Base-by-base conservation (phyloP, 1,140 invertebrate genomes). In the Globodera ellingtonae region DNA sequence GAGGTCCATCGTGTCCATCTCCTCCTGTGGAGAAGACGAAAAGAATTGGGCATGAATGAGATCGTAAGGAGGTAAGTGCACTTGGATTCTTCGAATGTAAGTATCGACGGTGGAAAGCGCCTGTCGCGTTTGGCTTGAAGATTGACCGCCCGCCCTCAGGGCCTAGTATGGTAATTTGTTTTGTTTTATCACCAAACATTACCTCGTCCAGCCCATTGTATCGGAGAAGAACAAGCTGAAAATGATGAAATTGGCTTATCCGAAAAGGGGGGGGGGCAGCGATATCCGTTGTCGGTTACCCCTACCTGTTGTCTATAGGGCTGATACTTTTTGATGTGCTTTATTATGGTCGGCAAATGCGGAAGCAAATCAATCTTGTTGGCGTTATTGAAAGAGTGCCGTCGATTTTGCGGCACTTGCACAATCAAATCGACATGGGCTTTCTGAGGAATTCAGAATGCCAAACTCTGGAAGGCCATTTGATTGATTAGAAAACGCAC, bases 321-420 rank as follows among this genome's bases (percentile, higher is more conserved):
- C 80, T 88, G 87, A 75, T 88, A 88, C 75, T 84, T 88, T 24
- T 85, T 84, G 69, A 88, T 85, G 66, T 84, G 86, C 59, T 82
- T 88, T 48, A 89, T 82, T 47, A 88, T 83, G 48, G 79, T 81
- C 8, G 87, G 80, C 59, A 86, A 48, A 79, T 88, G 82, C 52
- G 69, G 66, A 59, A 86, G 79, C 47, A 86, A 52, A 78, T 88
- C 81, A 35, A 67, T 18, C 24, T 74, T 79, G 7, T 86, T 76
- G 18, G 80, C 46, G 47, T 87, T 80, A 50, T 86, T 86, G 70
- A 88, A 86, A 72, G 73, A 87, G 62, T 86, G 85, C 59, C 84
- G 75, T 15, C 86, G 85, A 44, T 71, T 46, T 52, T 80, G 50
- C 5, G 86, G 86, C 8, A 88, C 88, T 84, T 87, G 84, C 3